Base-by-base conservation (phyloP, 2,113 vertebrate genomes). In the Antechinus stuartii region DNA sequence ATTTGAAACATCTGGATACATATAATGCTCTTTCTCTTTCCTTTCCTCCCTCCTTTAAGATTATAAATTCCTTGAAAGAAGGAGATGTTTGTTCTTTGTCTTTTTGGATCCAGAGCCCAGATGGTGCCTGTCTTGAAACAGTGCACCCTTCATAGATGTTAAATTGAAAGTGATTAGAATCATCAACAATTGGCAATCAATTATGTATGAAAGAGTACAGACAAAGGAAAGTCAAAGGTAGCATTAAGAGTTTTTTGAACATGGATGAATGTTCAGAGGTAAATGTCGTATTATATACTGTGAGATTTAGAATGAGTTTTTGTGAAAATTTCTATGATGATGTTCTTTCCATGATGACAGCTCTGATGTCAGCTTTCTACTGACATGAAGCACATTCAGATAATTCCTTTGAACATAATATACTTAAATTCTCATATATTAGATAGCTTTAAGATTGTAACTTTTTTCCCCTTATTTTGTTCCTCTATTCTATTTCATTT, bases 321-420 rank as follows among this genome's bases (percentile, higher is more conserved):
- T 96, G 94, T 94, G 57, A 92, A 94, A 68, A 5, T 1, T 68
- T 95, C 92, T 35, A 93, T 93, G 49, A 49, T 49, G 49, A 49
- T 91, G 42, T 42, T 42, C 47, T 1, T 68, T 95, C 92, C 27
- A 93, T 93, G 49, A 49, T 49, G 49, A 49, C 49, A 49, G 3
- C 49, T 49, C 49, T 49, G 49, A 49, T 49, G 49, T 49, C 49
- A 49, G 35, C 35, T 89, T 94, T 90, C 93, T 96, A 16, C 84
- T 93, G 19, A 76, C 35, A 42, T 76, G 35, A 42, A 76, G 5
- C 35, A 76, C 35, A 76, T 76, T 76, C 16, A n/a, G 30, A 35
- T 76, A 19, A 22, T n/a, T 76, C 14, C 16, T 76, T 14, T 76
- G 35, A 4, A 76, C 35, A 22, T 12, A 76, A 47, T 42, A 76